Conservation (phyloP, 2,113 vertebrate genomes). For the Cynocephalus volans region DNA sequence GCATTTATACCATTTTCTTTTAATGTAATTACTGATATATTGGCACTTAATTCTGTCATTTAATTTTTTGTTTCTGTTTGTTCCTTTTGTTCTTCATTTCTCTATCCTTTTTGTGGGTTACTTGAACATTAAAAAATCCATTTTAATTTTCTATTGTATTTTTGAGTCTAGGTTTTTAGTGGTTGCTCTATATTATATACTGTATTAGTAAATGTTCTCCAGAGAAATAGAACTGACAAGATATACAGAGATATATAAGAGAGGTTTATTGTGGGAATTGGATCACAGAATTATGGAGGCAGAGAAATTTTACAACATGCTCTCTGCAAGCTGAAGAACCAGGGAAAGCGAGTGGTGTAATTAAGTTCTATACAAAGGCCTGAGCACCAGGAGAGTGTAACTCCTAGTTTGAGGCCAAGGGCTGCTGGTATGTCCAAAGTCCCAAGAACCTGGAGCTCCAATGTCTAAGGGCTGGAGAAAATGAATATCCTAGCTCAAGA, state of each 20-base stretch:
- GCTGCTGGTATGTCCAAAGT: neutral
- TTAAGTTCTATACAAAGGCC: neutral
- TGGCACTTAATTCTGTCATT: neutral
- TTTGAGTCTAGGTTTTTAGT: neutral
- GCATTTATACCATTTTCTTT: neutral
- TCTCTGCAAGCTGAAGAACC: neutral
- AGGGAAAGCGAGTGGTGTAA: neutral
- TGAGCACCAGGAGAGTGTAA: neutral
- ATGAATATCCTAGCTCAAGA: neutral
- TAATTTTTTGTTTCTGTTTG: neutral
- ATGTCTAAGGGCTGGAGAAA: neutral
- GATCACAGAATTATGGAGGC: neutral
- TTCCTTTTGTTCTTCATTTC: neutral
- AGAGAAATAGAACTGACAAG: neutral
- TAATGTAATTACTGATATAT: neutral
- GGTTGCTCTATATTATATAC: neutral
- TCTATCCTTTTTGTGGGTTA: neutral
- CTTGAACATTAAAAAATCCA: neutral
- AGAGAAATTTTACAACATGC: neutral
- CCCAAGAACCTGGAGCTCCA: neutral
- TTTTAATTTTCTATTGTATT: slow-evolving; percentile 21
- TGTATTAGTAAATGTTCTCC: neutral
- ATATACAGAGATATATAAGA: too few relatives aligned
- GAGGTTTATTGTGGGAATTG: neutral
- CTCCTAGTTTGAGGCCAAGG: neutral